Evolutionary conservation across 92 coral and sea anemone genomes (phyloP), one percentile per base, ranked within the genome.

Genomic region (Palythoa heliodiscus): DNA sequence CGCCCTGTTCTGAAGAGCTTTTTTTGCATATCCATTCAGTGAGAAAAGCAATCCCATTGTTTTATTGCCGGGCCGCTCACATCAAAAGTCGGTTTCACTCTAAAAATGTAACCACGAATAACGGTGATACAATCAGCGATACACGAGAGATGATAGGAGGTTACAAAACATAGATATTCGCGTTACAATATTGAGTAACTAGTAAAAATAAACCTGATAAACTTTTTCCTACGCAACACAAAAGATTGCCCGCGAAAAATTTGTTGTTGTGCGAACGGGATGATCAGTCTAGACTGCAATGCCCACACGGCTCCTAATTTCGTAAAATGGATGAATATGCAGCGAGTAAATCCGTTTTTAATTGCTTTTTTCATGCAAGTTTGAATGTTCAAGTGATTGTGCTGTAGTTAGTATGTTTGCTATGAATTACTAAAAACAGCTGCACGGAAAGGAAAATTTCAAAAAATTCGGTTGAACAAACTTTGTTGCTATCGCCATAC

Each of bases 11-110:
- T 43, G 84, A 80, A 52, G 84, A 80, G 24, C 74, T 80, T 67
- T 61, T 29, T 80, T 80, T 80, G 84, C 84, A 80, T 80, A 80
- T 80, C 84, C 66, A 66, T 80, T 64, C 84, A 80, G 39, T 35
- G 37, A 43, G 22, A 23, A 80, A 80, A 25, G 66, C 84, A 67
- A 48, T 43, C 5, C 7, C 9, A 43, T 43, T 67, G 58, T 24
- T 58, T 66, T 23, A 67, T 64, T n/a, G 20, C 35, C 40, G 60
- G 20, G 40, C 12, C 71, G 71, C 84, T 47, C 8, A 43, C 73
- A 20, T 23, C 60, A 53, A 75, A 50, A 37, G 71, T 35, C 29
- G 52, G 64, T 23, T 40, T 23, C n/a, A 23, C 40, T 25, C 38
- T 40, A 39, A 78, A 67, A 67, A 19, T 24, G 40, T 66, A 47